These are phyloP conservation scores for Ictalurus furcatus DNA, from an alignment of 2,113 vertebrate genomes.

Conservation along the genomic window DNA sequence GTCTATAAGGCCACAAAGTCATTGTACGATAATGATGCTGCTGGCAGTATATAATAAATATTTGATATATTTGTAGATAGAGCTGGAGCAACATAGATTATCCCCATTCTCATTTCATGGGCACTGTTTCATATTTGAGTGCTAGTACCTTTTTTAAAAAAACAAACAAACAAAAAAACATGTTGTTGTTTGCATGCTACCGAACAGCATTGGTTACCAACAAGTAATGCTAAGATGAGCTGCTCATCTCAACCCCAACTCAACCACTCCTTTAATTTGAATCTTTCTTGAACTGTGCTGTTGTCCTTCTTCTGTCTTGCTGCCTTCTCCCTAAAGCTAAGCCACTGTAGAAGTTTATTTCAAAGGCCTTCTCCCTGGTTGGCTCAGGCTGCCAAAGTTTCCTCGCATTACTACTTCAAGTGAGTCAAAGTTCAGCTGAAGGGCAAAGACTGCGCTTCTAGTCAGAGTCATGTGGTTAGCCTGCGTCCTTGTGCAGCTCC, in stretches of 20 bases:
- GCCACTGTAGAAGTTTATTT: not conserved
- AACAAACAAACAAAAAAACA: not conserved
- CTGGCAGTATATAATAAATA: not conserved
- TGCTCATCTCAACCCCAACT: slow-evolving; percentile 3
- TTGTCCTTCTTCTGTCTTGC: not conserved
- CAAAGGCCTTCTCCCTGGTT: slow-evolving; percentile 26
- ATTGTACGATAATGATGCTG: not conserved
- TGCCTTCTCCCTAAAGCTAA: not conserved
- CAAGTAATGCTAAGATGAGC: not conserved
- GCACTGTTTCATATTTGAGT: not conserved
- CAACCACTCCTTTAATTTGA: not conserved
- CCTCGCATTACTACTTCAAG: slow-evolving; percentile 64
- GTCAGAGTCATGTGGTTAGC: slow-evolving; percentile 86
- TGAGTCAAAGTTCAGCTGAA: slow-evolving; percentile 97
- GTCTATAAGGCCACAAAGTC: not conserved
- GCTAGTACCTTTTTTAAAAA: not conserved
- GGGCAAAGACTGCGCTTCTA: slow-evolving; percentile 82
- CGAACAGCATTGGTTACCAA: not conserved
- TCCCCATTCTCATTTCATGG: not conserved
- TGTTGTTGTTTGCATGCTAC: not conserved
- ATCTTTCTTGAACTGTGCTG: not conserved
- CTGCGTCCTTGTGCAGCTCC: slow-evolving; percentile 82
- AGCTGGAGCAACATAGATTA: not conserved
- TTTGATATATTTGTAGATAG: not conserved
- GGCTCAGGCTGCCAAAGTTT: slow-evolving; percentile 13